Base-by-base conservation (phyloP, 2,113 vertebrate genomes). In the Atrichornis clamosus region DNA sequence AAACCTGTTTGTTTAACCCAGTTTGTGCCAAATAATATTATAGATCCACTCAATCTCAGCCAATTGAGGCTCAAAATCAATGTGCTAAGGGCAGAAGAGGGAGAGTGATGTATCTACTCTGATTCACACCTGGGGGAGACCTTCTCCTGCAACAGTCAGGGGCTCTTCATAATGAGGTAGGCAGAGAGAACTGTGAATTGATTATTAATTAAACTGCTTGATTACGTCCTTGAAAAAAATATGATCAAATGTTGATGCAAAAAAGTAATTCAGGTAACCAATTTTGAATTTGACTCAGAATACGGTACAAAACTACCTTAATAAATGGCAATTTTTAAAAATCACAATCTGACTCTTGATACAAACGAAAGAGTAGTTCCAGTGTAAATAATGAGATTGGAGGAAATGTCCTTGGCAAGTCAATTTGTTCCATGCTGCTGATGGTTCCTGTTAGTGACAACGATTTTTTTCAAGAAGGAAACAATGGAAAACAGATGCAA, bases 401-500 rank as follows among this genome's bases (percentile, higher is more conserved):
- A 96, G 95, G 90, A 97, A 97, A 96, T 94, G 83, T 95, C 90
- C 94, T 93, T 97, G 96, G 95, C 94, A 92, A 97, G 90, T 91
- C 76, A 85, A 87, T 92, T 91, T 87, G 88, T 96, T 96, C 91
- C 74, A 64, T 80, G 89, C 89, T 84, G 83, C 73, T 93, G 96
- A 93, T 96, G 93, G 94, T 93, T 97, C 95, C 93, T 96, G 90
- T 92, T 95, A 94, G 94, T 53, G 80, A 87, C 84, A 90, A 59
- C 73, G 46, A 58, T 92, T 96, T 95, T 93, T 96, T 95, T 96
- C 84, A 92, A 92, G 93, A 77, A 68, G 87, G 84, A 97, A 95
- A 97, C 96, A 97, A 97, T 95, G 94, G 94, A 84, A 96, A 97
- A 95, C 97, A 98, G 97, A 96, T 97, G 97, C 93, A 96, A 97